phyloP scores from a whole-genome alignment of 2,797 vertebrate genomes.

The Gallinago nigripennis region DNA sequence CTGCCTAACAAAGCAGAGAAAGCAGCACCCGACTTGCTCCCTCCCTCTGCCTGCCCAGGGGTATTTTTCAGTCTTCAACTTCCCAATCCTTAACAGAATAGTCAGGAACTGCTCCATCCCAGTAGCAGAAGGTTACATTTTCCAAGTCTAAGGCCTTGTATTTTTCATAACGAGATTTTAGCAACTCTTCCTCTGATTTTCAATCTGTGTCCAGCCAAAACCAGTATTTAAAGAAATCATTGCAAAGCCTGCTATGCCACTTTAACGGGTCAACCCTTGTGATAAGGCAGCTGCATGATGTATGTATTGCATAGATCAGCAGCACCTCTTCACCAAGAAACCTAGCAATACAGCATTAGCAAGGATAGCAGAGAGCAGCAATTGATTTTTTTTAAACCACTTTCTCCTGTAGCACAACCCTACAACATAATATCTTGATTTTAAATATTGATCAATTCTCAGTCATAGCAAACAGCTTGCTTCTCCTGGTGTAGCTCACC shows the following conservation, averaged over 20 bases:
- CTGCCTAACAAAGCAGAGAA: background rate
- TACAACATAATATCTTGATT: background rate
- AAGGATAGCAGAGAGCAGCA: background rate
- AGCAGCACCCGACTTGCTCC: background rate
- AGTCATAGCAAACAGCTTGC: background rate
- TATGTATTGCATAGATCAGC: background rate
- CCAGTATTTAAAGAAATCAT: background rate
- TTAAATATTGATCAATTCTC: background rate
- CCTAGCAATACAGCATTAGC: background rate
- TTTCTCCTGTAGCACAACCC: background rate
- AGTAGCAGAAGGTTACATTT: background rate
- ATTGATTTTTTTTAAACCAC: background rate
- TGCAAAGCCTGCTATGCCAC: background rate
- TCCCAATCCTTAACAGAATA: background rate
- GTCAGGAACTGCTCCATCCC: background rate
- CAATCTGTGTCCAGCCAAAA: background rate
- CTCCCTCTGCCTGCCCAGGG: background rate
- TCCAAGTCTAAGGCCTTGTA: background rate
- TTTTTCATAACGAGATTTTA: background rate
- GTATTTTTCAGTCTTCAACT: background rate
- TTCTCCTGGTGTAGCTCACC: background rate
- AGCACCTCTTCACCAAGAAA: background rate
- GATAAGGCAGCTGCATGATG: accelerated
- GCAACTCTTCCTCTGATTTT: background rate
- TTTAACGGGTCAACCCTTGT: background rate